Evolutionary conservation across 2,113 vertebrate species (phyloP), one percentile per base, ranked within the genome.

Genomic region (Muntiacus muntjak): DNA sequence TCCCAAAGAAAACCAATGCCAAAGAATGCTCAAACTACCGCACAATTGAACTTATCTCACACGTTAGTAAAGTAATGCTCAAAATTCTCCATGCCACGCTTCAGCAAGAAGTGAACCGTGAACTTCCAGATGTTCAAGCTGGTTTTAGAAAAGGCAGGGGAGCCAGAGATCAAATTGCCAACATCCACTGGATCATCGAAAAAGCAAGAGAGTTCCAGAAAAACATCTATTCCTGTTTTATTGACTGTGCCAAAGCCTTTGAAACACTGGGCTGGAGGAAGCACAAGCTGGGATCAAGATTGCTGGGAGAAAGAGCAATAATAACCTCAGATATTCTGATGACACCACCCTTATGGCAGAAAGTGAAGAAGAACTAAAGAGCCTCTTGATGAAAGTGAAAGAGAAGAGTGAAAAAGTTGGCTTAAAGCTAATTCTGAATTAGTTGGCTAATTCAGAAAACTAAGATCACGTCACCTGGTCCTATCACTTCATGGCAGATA

Each of bases 71-170:
- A 19, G 16, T 67, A n/a, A 67, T 67, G 16, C 33, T 67, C 33
- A n/a, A 19, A 67, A 67, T n/a, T 67, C 62, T 19, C 16, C 16
- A 67, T 19, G 33, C 62, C 33, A 67, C 1, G 33, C 62, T 67
- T 67, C 62, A 67, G 1, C 16, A 67, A 2, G n/a, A 67, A 0
- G 0, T 67, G 16, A 64, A 33, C 30, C 0, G 3, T 64, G 62
- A 9, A 67, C 3, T 67, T 19, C 33, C 7, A 9, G 62, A 17
- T 67, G 33, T 67, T 67, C 33, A 67, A 9, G 15, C 3, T n/a
- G 62, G 62, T n/a, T 67, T 67, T n/a, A 67, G 33, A 67, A n/a
- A 67, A n/a, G 7, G 16, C 16, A n/a, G 33, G n/a, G 33, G 62
- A 64, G n/a, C 15, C 33, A 67, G 3, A 67, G 7, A 67, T 17